Conservation (phyloP, 2,113 vertebrate species). For the Neomonachus schauinslandi region DNA sequence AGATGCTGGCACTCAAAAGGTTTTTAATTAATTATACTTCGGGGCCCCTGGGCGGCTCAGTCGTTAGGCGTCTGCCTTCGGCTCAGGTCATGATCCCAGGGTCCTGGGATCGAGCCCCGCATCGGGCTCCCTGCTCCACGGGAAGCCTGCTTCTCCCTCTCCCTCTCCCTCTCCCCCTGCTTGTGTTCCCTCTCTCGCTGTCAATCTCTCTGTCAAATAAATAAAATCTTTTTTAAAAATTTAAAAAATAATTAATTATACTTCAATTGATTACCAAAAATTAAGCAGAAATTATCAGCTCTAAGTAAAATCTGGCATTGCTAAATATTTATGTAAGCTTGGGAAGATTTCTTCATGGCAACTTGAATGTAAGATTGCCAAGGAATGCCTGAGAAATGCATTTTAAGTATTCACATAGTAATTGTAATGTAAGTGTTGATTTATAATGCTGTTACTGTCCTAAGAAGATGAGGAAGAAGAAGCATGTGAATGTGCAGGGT, state of each 20-base stretch:
- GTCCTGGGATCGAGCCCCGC: too few species aligned
- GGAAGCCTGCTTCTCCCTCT: too few species aligned
- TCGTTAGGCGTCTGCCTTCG: too few species aligned
- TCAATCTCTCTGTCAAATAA: too few species aligned
- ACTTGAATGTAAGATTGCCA: neutral
- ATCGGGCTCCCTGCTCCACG: too few species aligned
- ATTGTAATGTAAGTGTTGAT: neutral
- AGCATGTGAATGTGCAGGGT: neutral
- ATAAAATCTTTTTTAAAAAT: too few species aligned
- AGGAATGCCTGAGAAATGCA: neutral
- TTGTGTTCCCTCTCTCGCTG: too few species aligned
- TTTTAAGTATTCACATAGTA: neutral
- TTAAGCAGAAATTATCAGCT: neutral
- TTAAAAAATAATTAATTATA: neutral
- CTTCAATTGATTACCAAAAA: neutral
- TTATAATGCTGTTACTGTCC: neutral
- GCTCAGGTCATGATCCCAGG: too few species aligned
- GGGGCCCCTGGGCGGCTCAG: too few species aligned
- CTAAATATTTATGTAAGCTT: neutral
- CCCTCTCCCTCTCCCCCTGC: too few species aligned
- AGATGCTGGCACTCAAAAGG: neutral
- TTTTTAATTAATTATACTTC: neutral
- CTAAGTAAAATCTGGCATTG: neutral
- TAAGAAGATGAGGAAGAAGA: neutral
- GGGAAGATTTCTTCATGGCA: neutral